These are phyloP conservation scores for Hyla sarda DNA, from an alignment of 2,113 vertebrate genomes.

Conservation along the genomic window DNA sequence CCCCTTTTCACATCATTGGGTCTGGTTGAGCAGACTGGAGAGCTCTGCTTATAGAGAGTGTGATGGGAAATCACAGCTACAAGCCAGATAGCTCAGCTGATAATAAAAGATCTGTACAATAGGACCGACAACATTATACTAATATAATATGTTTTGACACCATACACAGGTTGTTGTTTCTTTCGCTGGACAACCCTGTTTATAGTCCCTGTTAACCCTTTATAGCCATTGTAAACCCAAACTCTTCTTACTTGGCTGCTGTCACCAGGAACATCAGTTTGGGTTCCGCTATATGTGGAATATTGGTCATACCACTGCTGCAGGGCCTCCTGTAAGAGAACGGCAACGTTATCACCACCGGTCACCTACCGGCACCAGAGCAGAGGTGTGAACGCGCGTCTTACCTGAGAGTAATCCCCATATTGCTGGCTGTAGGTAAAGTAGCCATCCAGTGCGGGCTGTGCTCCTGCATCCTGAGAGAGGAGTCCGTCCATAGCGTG, in stretches of 20 bases:
- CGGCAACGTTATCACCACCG: neutral
- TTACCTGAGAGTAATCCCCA: conserved; percentile 79
- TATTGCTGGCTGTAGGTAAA: conserved; percentile 81
- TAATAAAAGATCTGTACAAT: too few species aligned
- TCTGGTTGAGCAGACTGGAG: too few species aligned
- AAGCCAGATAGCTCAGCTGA: too few species aligned
- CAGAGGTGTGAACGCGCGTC: neutral
- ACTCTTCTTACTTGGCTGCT: conserved; percentile 72
- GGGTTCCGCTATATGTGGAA: conserved; percentile 73
- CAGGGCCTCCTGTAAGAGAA: conserved; percentile 72
- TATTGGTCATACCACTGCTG: conserved; percentile 84
- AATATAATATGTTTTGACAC: too few species aligned
- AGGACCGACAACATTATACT: too few species aligned
- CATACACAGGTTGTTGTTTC: too few species aligned
- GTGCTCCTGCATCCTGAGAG: conserved; percentile 77
- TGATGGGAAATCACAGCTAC: too few species aligned
- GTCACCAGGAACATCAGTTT: conserved; percentile 70
- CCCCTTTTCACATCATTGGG: too few species aligned
- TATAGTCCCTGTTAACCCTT: too few species aligned
- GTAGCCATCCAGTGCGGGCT: conserved; percentile 78
- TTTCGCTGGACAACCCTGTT: too few species aligned
- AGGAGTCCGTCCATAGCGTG: conserved; percentile 71
- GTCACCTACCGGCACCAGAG: neutral
- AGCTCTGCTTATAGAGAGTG: too few species aligned
- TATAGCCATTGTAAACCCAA: neutral